Evolutionary conservation across 2,797 vertebrate genomes (phyloP).

Genomic region (Silurus lanzhouensis): DNA sequence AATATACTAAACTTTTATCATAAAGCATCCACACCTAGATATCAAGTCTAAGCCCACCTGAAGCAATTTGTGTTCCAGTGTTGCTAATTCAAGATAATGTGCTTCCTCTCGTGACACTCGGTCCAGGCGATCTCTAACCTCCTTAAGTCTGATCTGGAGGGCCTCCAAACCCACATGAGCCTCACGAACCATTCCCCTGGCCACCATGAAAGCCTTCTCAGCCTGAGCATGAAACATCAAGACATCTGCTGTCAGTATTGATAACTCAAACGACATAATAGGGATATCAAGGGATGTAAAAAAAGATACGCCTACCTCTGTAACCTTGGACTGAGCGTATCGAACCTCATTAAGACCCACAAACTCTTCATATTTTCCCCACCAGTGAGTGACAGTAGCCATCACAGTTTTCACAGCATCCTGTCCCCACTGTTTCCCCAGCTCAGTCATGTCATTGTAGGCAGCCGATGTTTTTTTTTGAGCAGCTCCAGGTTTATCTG

Average conservation of each 20-base stretch:
- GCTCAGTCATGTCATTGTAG: conserved; percentile 69
- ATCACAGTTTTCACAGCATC: conserved; percentile 69
- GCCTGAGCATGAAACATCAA: conserved; percentile 73
- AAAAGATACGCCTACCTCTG: conserved; percentile 79
- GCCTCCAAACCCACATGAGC: conserved; percentile 83
- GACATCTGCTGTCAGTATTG: not conserved
- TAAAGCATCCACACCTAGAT: not conserved
- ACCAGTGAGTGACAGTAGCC: conserved; percentile 81
- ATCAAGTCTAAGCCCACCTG: conserved; percentile 78
- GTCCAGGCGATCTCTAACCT: conserved; percentile 91
- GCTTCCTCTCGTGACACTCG: conserved; percentile 90
- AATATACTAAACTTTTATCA: not conserved
- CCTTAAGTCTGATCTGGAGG: conserved; percentile 87
- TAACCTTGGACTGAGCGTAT: conserved; percentile 88
- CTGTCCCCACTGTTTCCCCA: conserved; percentile 77
- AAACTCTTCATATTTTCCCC: conserved; percentile 92
- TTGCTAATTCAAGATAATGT: conserved; percentile 93
- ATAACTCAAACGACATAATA: not conserved
- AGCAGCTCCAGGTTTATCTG: conserved; percentile 56
- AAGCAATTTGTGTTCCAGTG: conserved; percentile 89
- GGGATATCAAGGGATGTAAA: not conserved
- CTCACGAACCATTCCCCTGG: conserved; percentile 91
- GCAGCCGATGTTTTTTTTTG: conserved; percentile 64
- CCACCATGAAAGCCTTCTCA: conserved; percentile 91
- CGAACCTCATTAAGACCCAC: conserved; percentile 92